Percentiles rank a stretch among this genome's conserved stretches.
phyloP scores from a whole-genome alignment of 1,140 invertebrate species.

The Rhagoletis zephyria region DNA sequence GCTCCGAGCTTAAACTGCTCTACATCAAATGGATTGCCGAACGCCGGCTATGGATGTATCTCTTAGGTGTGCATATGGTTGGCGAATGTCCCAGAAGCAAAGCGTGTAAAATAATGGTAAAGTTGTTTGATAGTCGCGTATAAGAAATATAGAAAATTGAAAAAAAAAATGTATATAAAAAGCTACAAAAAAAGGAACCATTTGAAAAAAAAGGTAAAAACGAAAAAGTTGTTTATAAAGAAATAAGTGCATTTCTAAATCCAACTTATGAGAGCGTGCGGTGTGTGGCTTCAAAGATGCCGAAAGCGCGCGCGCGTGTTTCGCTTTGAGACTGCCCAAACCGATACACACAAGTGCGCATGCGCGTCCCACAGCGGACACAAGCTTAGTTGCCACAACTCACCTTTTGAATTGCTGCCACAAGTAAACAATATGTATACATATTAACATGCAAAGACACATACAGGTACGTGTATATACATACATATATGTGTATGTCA shows the following conservation, averaged over 20 bases:
- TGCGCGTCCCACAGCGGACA: neutral
- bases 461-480: neutral
- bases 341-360: neutral
- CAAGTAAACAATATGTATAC: neutral
- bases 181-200: neutral
- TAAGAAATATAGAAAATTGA: neutral
- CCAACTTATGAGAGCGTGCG: neutral
- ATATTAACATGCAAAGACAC: neutral
- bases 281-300: constrained; percentile 29
- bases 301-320: neutral
- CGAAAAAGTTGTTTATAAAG: neutral
- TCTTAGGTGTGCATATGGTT: neutral
- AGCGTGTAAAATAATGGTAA: constrained; percentile 13
- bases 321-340: neutral
- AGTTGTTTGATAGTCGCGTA: neutral
- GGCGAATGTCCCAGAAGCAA: neutral
- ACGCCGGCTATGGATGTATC: neutral
- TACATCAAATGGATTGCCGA: constrained; percentile 34
- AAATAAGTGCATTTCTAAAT: constrained; percentile 18
- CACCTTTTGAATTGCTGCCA: neutral
- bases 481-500: neutral
- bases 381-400: constrained; percentile 3
- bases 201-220: neutral
- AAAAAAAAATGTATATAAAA: neutral
- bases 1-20: constrained; percentile 26